Conservation (phyloP, 2,888 invertebrate species). For the Mongoloraphidia duomilia region DNA sequence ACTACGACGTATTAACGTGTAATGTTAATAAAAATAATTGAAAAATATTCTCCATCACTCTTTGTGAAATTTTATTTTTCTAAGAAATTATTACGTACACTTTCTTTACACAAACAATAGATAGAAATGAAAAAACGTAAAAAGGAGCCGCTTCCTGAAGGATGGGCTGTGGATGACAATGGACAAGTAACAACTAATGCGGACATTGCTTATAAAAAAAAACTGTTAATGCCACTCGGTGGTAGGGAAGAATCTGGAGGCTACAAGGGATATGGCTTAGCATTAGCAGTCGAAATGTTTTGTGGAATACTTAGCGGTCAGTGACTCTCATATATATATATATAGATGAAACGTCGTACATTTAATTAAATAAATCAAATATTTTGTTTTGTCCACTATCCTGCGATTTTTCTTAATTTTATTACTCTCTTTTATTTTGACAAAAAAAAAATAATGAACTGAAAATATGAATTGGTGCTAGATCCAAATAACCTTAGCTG, state of each 20-base stretch:
- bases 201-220: constrained; percentile 39
- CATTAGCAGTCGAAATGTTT: constrained; percentile 73
- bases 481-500: too few relatives aligned
- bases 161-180: constrained; percentile 58
- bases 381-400: not conserved
- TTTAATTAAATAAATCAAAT: not conserved
- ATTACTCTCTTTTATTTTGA: too few relatives aligned
- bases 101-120: constrained; percentile 26
- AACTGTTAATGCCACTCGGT: constrained; percentile 55
- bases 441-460: too few relatives aligned
- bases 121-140: constrained; percentile 75
- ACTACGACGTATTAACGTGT: too few relatives aligned
- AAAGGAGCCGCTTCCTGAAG: constrained; percentile 56
- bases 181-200: constrained; percentile 53
- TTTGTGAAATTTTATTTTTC: too few relatives aligned
- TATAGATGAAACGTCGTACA: too few relatives aligned
- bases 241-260: constrained; percentile 59
- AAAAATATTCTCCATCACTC: too few relatives aligned
- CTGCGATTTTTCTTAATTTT: too few relatives aligned
- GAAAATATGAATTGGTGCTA: too few relatives aligned
- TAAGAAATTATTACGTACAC: not conserved
- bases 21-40: too few relatives aligned
- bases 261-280: constrained; percentile 81
- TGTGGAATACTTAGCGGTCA: constrained; percentile 65
- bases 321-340: too few relatives aligned